These are phyloP conservation scores for Emydoidea blandingii DNA, from an alignment of 2,797 vertebrate species.

Conservation along the genomic window DNA sequence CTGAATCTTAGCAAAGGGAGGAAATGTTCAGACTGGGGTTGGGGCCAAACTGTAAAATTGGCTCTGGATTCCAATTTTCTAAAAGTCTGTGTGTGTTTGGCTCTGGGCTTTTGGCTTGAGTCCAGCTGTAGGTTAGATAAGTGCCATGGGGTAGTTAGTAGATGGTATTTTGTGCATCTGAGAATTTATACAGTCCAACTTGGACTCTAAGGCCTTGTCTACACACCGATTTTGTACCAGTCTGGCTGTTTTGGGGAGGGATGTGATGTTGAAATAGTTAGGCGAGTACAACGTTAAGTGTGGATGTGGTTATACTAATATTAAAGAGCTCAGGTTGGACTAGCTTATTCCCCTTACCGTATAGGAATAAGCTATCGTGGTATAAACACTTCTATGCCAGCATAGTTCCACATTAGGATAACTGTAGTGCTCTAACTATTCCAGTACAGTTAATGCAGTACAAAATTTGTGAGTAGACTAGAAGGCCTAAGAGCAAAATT, in stretches of 20 bases:
- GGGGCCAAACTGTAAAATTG: background rate
- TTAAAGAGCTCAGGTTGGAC: background rate
- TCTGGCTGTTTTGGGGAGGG: background rate
- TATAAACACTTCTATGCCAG: conserved; percentile 22
- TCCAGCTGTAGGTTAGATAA: background rate
- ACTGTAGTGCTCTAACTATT: background rate
- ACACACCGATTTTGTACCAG: background rate
- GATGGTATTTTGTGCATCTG: background rate
- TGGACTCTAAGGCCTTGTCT: background rate
- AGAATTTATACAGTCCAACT: background rate
- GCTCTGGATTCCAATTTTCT: background rate
- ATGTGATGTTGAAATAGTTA: background rate
- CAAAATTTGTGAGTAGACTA: background rate
- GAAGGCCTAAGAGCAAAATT: background rate
- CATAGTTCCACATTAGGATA: conserved; percentile 12
- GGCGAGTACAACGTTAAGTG: conserved; percentile 33
- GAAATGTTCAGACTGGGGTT: background rate
- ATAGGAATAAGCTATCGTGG: too few species aligned
- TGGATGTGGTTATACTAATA: background rate
- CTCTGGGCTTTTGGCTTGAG: background rate
- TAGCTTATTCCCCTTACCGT: background rate
- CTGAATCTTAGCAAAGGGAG: background rate
- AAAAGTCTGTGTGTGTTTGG: background rate
- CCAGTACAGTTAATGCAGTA: background rate
- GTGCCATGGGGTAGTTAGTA: background rate